A percentile compares a stretch with the other conserved stretches of the same genome.
Conservation (phyloP, 2,113 vertebrate genomes). For the Melanocharis versteri region DNA sequence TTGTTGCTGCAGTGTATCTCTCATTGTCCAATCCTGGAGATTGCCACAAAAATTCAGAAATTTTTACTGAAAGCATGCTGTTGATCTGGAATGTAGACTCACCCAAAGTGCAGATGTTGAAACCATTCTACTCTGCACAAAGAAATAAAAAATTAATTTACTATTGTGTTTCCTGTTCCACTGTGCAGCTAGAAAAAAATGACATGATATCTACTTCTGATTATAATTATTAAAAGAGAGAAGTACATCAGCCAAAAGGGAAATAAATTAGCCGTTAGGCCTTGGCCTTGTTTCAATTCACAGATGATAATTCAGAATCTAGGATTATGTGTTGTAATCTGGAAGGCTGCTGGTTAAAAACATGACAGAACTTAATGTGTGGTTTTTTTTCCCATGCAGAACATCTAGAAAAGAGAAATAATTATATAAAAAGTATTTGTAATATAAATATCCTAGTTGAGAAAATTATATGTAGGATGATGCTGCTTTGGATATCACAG, state of each 20-base stretch:
- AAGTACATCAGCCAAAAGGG: background rate
- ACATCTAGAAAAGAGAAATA: background rate
- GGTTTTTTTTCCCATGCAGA: background rate
- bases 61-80: background rate
- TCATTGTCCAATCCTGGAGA: background rate
- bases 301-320: background rate
- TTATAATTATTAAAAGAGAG: background rate
- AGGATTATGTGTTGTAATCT: background rate
- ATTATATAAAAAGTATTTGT: background rate
- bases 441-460: background rate
- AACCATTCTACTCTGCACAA: background rate
- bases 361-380: background rate
- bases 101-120: background rate
- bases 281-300: background rate
- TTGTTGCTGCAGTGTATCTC: background rate
- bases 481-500: background rate
- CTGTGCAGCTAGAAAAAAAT: background rate
- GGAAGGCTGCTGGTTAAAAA: background rate
- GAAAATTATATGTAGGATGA: background rate
- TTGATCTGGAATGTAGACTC: background rate
- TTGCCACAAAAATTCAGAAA: background rate
- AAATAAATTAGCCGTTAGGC: background rate
- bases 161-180: background rate
- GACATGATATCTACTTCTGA: background rate
- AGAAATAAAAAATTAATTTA: background rate